A percentile compares a stretch with the other conserved stretches of the same genome.
Evolutionary conservation across 2,797 vertebrate species (phyloP).

Genomic region (Myripristis jacobus): DNA sequence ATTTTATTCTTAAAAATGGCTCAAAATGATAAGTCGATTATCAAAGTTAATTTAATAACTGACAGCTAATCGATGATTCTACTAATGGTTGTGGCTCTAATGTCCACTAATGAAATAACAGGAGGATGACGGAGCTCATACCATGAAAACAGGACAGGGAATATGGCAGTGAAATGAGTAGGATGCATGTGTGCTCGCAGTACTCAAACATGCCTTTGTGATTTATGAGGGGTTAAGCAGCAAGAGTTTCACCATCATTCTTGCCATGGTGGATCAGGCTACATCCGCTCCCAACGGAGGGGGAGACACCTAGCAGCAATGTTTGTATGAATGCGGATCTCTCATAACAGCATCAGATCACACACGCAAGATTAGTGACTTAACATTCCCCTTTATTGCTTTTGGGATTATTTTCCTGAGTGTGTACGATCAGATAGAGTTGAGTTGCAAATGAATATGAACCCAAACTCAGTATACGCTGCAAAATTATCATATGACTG

Average conservation of each 20-base stretch:
- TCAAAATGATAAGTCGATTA: no score
- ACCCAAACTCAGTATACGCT: no score
- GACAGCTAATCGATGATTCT: no score
- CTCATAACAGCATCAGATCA: neutral
- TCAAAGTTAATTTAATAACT: no score
- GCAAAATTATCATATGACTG: neutral
- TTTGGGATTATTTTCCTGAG: neutral
- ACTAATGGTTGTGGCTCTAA: no score
- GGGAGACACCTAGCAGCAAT: neutral
- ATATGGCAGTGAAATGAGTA: conserved; percentile 34
- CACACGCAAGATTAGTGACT: neutral
- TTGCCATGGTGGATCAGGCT: conserved; percentile 14
- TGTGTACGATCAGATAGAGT: neutral
- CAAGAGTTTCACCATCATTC: conserved; percentile 32
- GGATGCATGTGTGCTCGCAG: conserved; percentile 15
- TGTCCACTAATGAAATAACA: conserved; percentile 12
- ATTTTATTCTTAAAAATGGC: no score
- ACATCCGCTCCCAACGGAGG: conserved; percentile 19
- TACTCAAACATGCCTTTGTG: conserved; percentile 6
- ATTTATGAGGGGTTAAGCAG: conserved; percentile 51
- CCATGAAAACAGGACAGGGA: neutral
- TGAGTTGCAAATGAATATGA: no score
- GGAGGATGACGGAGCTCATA: neutral
- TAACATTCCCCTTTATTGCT: neutral
- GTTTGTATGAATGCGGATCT: neutral